Evolutionary conservation across 2,797 vertebrate genomes (phyloP).

Genomic region (Sebastes aleutianus): DNA sequence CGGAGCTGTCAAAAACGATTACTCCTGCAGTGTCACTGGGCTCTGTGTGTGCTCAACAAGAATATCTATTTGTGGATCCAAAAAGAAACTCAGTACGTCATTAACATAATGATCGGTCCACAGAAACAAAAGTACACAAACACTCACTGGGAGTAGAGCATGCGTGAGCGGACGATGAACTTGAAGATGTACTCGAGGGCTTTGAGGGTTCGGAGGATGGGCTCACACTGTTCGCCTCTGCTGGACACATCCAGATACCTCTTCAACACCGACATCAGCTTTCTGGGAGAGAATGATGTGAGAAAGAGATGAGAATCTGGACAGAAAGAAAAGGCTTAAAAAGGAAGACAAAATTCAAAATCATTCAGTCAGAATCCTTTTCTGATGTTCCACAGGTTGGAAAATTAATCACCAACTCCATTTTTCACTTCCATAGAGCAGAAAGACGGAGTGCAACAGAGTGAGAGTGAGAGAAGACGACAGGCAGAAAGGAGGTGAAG

Average conservation of each 20-base stretch:
- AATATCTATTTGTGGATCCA: slow-evolving; percentile 6
- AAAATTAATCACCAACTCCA: slow-evolving; percentile 50
- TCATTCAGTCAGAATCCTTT: slow-evolving; percentile 23
- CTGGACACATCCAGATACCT: slow-evolving; percentile 94
- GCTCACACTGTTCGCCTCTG: slow-evolving; percentile 93
- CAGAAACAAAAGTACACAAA: not conserved
- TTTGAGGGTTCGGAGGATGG: slow-evolving; percentile 95
- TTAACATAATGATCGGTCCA: slow-evolving; percentile 7
- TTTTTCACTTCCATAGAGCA: slow-evolving; percentile 65
- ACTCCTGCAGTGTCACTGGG: slow-evolving; percentile 16
- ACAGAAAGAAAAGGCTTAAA: not conserved
- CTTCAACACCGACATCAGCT: slow-evolving; percentile 96
- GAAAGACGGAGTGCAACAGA: slow-evolving; percentile 36
- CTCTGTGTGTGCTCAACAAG: not conserved
- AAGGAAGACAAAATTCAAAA: slow-evolving; percentile 10
- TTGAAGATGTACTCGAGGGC: slow-evolving; percentile 99
- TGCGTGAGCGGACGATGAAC: slow-evolving; percentile 97
- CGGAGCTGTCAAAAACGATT: slow-evolving; percentile 56
- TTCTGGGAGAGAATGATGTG: slow-evolving; percentile 78
- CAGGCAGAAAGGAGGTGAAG: not conserved
- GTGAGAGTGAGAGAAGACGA: slow-evolving; percentile 29
- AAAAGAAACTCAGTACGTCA: not conserved
- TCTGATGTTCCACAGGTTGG: slow-evolving; percentile 31
- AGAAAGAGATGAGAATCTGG: not conserved
- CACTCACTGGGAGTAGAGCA: slow-evolving; percentile 98